Evolutionary conservation across 2,888 invertebrate species (phyloP), one percentile per base, ranked within the genome.

Genomic region (Netelia inedita): DNA sequence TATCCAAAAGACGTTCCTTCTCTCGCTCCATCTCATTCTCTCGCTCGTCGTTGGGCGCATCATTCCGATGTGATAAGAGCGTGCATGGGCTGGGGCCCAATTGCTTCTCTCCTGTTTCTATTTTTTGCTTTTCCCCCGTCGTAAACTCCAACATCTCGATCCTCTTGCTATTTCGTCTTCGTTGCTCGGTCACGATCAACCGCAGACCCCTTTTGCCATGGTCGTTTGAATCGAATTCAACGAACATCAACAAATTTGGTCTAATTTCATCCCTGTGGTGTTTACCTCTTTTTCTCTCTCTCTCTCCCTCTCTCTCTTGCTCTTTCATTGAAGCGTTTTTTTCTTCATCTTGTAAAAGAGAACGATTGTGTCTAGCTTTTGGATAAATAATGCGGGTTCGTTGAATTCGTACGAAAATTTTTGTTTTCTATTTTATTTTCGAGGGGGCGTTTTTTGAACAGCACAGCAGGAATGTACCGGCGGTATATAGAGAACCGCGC

Each of bases 1-100:
- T 81, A 83, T 83, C 73, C 50, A 69, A 78, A 80, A 80, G 73
- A 61, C 72, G 65, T 69, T 68, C 46, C 71, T 68, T 71, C 41
- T 63, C 57, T 71, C 46, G 46, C 46, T 14, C 65, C 50, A 21
- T 63, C 50, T 53, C 53, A 3, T 10, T 53, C 43, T 14, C 50
- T 71, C 55, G 2, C 65, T 35, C 78, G 16, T 11, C 19, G 41
- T 35, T 11, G 9, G n/a, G 57, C 21, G 35, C 66, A 68, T 76
- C 81, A 65, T 75, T 43, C 10, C 63, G 71, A 28, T 57, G 63
- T 57, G 71, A 75, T 82, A 78, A 78, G 69, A 50, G 50, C 21
- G 21, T 19, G 57, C 35, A 46, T 41, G 35, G 19, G 55, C 16
- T 16, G 50, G 59, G 3, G 1, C 23, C 21, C 50, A 69, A 55